Evolutionary conservation across 2,888 invertebrate genomes (phyloP), one percentile per base, ranked within the genome.

Genomic region (Cremastinae sp.): DNA sequence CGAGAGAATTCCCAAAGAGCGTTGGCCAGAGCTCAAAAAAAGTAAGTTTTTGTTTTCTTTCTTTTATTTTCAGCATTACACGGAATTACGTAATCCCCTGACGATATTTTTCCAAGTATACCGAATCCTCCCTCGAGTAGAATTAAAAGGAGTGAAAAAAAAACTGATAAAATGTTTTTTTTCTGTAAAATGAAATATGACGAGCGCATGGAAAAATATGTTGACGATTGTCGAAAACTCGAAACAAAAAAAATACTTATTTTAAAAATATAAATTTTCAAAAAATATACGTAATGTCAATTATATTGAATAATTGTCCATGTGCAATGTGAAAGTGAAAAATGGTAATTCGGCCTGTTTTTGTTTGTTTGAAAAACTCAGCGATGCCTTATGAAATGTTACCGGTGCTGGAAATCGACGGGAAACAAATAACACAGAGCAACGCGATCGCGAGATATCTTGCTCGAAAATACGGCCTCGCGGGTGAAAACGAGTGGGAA

Each of bases 331-430:
- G 2, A 3, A n/a, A n/a, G 2, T 28, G 28, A 28, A 28, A 28
- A 28, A 28, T 28, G 28, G 28, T 2, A 28, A 47, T 9, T 28
- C 58, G 41, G 58, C 45, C 38, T n/a, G 56, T 18, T 10, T 8
- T 0, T 47, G 34, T 22, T 28, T 9, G 22, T 18, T 36, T 20
- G 14, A 9, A 38, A n/a, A 68, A 86, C 87, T 80, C 86, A 93
- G 92, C 87, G 62, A 91, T 91, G 86, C 92, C 92, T 8, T 92
- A 92, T 80, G 92, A 92, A 59, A 91, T 91, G 89, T 86, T 93
- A 51, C 93, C 93, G 0, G 91, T 92, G 20, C 84, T 93, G 82
- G 92, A 93, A 85, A 90, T 92, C 68, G 92, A 93, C 81, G 93
- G 92, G n/a, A 90, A 91, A 78, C 87, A 88, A 64, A 89, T 92